A percentile compares a stretch with the other conserved stretches of the same genome.
These are phyloP conservation scores for Ischnus inquisitorius DNA, from an alignment of 2,888 invertebrate genomes.

Conservation along the genomic window DNA sequence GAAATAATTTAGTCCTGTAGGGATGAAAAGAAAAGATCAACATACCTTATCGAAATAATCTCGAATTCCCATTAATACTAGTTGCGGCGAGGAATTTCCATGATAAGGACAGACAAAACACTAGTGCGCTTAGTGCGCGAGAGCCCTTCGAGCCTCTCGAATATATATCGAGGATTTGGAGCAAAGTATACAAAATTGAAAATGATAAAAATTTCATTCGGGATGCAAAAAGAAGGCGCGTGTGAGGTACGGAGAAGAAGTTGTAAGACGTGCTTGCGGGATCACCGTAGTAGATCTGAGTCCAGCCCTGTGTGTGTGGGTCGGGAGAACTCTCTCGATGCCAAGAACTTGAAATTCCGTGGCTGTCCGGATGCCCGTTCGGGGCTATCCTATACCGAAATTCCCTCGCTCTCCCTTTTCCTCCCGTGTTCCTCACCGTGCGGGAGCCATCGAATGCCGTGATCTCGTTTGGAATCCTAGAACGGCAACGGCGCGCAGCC, in stretches of 20 bases:
- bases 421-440: not conserved
- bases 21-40: too few relatives aligned
- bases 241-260: conserved; percentile 23
- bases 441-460: conserved; percentile 29
- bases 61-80: too few relatives aligned
- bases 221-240: conserved; percentile 19
- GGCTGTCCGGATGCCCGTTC: conserved; percentile 56
- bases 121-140: too few relatives aligned
- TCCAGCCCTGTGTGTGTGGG: not conserved
- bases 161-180: not conserved
- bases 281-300: conserved; percentile 1
- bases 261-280: conserved; percentile 53
- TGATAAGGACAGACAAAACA: too few relatives aligned
- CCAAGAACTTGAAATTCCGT: conserved; percentile 68
- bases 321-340: conserved; percentile 47
- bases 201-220: conserved; percentile 43
- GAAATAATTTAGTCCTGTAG: too few relatives aligned
- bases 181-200: conserved; percentile 1
- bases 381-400: conserved; percentile 56
- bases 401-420: conserved; percentile 16
- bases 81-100: too few relatives aligned
- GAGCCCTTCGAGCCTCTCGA: too few relatives aligned
- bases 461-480: conserved; percentile 50
- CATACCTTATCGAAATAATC: too few relatives aligned
- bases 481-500: conserved; percentile 22